phyloP scores from a whole-genome alignment of 2,888 invertebrate genomes.

The Drosophila merina region DNA sequence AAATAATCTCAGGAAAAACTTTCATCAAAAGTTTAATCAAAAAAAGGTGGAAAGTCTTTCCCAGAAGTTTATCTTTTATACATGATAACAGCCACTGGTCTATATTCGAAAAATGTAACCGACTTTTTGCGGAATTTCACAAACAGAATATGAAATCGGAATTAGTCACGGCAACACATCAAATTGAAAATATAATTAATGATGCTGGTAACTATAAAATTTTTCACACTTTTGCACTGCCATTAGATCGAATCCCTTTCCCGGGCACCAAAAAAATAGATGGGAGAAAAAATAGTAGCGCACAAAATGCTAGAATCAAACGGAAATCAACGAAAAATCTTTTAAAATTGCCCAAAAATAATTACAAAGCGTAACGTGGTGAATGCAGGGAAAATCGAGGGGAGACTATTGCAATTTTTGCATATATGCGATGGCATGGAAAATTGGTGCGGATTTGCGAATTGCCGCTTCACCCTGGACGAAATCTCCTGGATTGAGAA shows the following conservation, averaged over 20 bases:
- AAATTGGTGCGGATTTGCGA: conserved; percentile 54
- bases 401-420: conserved; percentile 55
- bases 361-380: conserved; percentile 52
- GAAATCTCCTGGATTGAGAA: conserved; percentile 6
- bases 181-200: conserved; percentile 79
- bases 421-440: conserved; percentile 74
- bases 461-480: conserved; percentile 4
- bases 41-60: neutral
- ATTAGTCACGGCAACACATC: conserved; percentile 81
- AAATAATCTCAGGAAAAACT: conserved; percentile 6
- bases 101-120: conserved; percentile 14
- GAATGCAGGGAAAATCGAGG: conserved; percentile 21
- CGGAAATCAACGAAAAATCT: conserved; percentile 62
- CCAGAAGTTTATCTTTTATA: neutral
- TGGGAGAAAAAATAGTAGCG: conserved; percentile 36
- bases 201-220: conserved; percentile 41
- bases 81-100: neutral
- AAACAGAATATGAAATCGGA: conserved; percentile 72
- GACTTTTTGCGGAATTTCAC: conserved; percentile 21
- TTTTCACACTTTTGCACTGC: conserved; percentile 21
- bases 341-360: conserved; percentile 71
- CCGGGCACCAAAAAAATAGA: conserved; percentile 23
- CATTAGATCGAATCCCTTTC: neutral
- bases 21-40: neutral
- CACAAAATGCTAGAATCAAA: conserved; percentile 58